phyloP scores from a whole-genome alignment of 2,888 invertebrate species.

The Dasypolia templi region DNA sequence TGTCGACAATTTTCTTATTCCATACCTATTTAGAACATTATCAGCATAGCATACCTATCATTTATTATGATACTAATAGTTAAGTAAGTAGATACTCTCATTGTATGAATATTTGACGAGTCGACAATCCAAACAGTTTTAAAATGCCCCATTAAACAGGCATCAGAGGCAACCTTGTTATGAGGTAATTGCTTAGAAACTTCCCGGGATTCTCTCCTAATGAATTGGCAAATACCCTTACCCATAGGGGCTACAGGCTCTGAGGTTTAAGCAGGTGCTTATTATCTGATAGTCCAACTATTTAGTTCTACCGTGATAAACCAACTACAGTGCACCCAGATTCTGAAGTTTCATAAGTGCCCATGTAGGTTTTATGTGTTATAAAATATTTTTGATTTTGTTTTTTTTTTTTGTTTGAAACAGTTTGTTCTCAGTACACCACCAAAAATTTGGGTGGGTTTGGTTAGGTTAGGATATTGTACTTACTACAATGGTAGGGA shows the following conservation, averaged over 20 bases:
- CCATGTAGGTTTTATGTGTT: no score
- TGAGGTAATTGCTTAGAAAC: conserved; percentile 36
- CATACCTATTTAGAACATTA: neutral
- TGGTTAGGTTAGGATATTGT: no score
- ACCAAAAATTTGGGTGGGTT: neutral
- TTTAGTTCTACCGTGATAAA: neutral
- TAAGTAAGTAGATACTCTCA: neutral
- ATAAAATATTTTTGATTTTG: no score
- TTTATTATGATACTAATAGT: neutral
- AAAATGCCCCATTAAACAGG: conserved; percentile 14
- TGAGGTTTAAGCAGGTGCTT: neutral
- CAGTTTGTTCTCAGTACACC: neutral
- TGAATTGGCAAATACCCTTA: conserved; percentile 42
- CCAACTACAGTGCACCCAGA: no score
- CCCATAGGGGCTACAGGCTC: conserved; percentile 14
- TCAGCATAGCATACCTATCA: neutral
- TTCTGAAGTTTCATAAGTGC: no score
- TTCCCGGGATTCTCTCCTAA: conserved; percentile 8
- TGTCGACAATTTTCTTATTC: neutral
- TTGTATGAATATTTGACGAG: neutral
- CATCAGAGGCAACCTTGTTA: conserved; percentile 16
- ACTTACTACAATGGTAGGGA: neutral
- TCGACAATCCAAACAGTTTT: conserved; percentile 3
- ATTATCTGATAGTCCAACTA: neutral
- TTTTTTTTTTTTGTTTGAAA: no score